Evolutionary conservation across 2,888 invertebrate genomes (phyloP).

Genomic region (Heliconius aoede): DNA sequence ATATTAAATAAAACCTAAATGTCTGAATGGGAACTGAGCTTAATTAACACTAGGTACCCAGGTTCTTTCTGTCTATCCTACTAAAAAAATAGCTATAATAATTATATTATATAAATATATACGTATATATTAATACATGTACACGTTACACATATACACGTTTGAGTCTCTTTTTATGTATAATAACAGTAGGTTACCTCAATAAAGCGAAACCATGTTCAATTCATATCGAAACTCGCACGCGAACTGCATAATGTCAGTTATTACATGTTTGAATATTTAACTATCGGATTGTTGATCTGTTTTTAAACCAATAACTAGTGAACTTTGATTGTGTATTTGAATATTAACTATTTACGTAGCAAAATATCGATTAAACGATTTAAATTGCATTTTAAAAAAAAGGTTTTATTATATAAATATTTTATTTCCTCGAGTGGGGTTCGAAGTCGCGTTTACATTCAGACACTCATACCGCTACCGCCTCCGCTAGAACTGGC

Average conservation of each 20-base stretch:
- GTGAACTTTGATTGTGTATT: background rate
- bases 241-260: background rate
- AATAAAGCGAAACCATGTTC: background rate
- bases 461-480: too few species aligned
- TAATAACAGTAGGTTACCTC: slow-evolving; percentile 4
- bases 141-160: too few species aligned
- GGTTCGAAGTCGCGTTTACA: too few species aligned
- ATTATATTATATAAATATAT: too few species aligned
- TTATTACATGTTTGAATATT: slow-evolving; percentile 13
- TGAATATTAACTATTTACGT: background rate
- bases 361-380: background rate
- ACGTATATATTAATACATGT: too few species aligned
- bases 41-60: background rate
- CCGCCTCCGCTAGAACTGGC: too few species aligned
- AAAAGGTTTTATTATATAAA: too few species aligned
- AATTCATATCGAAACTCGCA: slow-evolving; percentile 7
- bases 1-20: too few species aligned
- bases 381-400: background rate
- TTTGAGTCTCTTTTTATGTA: background rate
- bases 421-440: too few species aligned
- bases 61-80: background rate
- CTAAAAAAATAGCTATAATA: too few species aligned
- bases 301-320: slow-evolving; percentile 10
- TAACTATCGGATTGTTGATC: background rate
- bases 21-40: too few species aligned